Percentiles rank a stretch among this genome's conserved stretches.
phyloP scores from a whole-genome alignment of 2,888 invertebrate species.

The Arge pagana region DNA sequence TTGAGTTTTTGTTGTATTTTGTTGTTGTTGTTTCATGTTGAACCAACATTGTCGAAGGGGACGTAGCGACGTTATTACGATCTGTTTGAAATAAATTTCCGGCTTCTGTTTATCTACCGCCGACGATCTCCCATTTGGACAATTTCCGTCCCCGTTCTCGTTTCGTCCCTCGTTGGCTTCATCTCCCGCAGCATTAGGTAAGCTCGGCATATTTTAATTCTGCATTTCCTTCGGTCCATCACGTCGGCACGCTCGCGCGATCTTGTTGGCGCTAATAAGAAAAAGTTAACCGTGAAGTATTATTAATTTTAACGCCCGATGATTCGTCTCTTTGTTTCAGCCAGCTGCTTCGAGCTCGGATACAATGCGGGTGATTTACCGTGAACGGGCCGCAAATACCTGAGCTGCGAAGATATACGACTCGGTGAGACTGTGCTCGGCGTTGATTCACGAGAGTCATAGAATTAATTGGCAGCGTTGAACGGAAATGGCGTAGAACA shows the following conservation, averaged over 20 bases:
- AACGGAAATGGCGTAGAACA: no score
- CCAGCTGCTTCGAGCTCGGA: no score
- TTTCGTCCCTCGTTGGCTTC: neutral
- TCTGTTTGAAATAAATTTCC: no score
- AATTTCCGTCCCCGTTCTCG: neutral
- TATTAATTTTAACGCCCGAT: constrained; percentile 7
- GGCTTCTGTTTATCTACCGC: no score
- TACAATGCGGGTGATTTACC: neutral
- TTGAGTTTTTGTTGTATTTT: no score
- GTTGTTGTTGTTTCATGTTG: constrained; percentile 2
- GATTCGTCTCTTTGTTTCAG: constrained; percentile 4
- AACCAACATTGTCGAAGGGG: no score
- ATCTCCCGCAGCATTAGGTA: neutral
- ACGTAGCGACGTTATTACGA: constrained; percentile 12
- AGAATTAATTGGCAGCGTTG: no score
- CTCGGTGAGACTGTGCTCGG: no score
- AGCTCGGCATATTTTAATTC: constrained; percentile 16
- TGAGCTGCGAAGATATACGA: no score
- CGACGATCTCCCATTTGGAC: constrained; percentile 9
- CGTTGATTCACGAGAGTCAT: no score
- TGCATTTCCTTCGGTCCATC: constrained; percentile 6
- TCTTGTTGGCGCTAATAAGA: constrained; percentile 8
- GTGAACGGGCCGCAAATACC: no score
- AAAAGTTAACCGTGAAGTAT: constrained; percentile 8
- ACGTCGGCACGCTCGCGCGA: neutral